Evolutionary conservation across 1,140 invertebrate species (phyloP), one percentile per base, ranked within the genome.

Genomic region (Drosophila arawakana): DNA sequence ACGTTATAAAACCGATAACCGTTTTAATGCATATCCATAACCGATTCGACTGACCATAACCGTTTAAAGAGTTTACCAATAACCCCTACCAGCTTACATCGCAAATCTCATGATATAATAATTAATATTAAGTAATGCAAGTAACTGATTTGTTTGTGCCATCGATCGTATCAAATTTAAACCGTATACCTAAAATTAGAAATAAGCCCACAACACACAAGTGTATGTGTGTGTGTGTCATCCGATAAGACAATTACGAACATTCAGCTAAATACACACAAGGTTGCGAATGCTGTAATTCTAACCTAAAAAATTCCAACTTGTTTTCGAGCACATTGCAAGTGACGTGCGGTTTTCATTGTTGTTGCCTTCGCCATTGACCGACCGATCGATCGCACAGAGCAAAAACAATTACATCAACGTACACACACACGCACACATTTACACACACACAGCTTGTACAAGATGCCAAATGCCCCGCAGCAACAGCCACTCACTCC

Each of bases 241-340:
- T 35, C 35, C 57, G 57, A 68, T 39, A 39, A 49, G 7, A 60
- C 3, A 34, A 57, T 57, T 30, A 30, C 54, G 54, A 57, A n/a
- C 11, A 57, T 43, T 15, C 11, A 18, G 2, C 13, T 11, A 18
- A 18, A 43, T 54, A 30, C 13, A 35, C 10, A 57, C 15, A 67
- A 73, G 54, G 52, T 59, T 73, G 43, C 37, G 44, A 67, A 60
- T 68, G 70, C 55, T 73, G 58, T 69, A 57, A 74, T 35, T 69
- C 25, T 49, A 69, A 62, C 50, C 43, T 60, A 60, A 54, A 60
- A 71, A 50, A 59, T 21, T 35, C 9, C 70, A 73, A 62, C 66
- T 74, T 74, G 72, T 74, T 70, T 74, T 74, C 35, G 15, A 6
- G 15, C 35, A 37, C 39, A 59, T 7, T 37, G 67, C 34, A 55